Evolutionary conservation across 2,113 vertebrate species (phyloP).

Genomic region (Tapirus terrestris): DNA sequence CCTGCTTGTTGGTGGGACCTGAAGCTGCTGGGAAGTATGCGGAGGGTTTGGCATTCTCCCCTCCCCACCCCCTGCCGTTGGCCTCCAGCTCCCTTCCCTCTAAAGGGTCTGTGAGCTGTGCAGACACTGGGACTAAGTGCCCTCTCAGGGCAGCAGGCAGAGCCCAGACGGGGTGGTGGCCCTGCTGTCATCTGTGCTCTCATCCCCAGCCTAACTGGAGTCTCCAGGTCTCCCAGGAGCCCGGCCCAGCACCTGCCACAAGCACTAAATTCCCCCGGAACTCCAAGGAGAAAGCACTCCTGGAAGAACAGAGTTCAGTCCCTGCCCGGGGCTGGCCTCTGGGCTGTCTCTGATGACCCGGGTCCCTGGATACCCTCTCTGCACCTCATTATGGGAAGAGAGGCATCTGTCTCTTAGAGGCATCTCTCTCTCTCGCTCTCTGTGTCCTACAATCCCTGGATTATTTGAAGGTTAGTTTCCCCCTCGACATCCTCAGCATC

Average conservation of each 20-base stretch:
- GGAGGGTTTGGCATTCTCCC: no score
- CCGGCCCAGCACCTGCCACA: neutral
- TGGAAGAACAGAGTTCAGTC: neutral
- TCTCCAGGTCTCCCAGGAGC: neutral
- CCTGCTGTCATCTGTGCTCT: neutral
- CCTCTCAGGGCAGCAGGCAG: neutral
- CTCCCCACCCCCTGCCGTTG: neutral
- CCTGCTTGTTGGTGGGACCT: no score
- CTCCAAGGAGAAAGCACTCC: neutral
- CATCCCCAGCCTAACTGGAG: neutral
- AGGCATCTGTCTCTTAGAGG: neutral
- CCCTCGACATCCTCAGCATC: neutral
- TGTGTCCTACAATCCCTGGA: neutral
- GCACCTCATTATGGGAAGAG: neutral
- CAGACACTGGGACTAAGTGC: neutral
- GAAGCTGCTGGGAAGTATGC: neutral
- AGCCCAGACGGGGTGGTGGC: rapidly evolving
- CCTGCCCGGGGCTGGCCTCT: neutral
- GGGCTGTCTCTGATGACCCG: neutral
- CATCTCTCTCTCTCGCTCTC: neutral
- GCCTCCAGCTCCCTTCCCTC: neutral
- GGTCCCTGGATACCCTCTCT: neutral
- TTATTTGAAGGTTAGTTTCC: neutral
- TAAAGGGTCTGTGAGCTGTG: neutral
- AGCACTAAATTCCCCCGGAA: neutral